A percentile compares a stretch with the other conserved stretches of the same genome.
These are phyloP conservation scores for Dendrophyllia cribrosa DNA, from an alignment of 64 coral and sea anemone species.

Conservation along the genomic window DNA sequence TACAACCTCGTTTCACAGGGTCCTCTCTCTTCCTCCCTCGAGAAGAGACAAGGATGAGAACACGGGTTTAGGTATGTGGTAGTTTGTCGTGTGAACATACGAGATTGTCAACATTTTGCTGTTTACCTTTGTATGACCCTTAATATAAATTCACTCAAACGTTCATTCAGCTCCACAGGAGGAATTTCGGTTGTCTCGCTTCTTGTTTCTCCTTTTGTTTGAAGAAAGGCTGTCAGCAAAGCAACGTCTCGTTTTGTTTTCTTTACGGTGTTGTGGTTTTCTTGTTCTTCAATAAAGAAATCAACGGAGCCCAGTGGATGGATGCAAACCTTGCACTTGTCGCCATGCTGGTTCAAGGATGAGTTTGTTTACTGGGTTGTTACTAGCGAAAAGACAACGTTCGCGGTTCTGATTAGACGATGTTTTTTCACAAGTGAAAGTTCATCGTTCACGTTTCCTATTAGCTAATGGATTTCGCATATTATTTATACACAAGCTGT, in stretches of 20 bases:
- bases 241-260: not conserved
- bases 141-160: not conserved
- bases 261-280: not conserved
- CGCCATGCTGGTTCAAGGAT: not conserved
- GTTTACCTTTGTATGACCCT: no score
- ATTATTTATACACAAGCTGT: not conserved
- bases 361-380: not conserved
- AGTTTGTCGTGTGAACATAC: no score
- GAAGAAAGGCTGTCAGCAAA: not conserved
- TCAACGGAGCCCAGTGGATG: no score
- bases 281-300: not conserved
- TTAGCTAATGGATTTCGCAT: not conserved
- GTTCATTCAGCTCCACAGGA: not conserved
- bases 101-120: no score
- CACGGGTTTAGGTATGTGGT: no score
- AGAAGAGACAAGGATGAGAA: no score
- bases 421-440: no score
- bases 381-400: not conserved
- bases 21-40: no score
- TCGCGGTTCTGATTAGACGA: not conserved
- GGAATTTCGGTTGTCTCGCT: not conserved
- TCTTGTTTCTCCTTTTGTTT: no score
- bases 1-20: no score
- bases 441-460: no score
- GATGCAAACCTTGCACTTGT: not conserved